These are phyloP conservation scores for Lineus longissimus DNA, from an alignment of 1,140 invertebrate genomes.

Conservation along the genomic window DNA sequence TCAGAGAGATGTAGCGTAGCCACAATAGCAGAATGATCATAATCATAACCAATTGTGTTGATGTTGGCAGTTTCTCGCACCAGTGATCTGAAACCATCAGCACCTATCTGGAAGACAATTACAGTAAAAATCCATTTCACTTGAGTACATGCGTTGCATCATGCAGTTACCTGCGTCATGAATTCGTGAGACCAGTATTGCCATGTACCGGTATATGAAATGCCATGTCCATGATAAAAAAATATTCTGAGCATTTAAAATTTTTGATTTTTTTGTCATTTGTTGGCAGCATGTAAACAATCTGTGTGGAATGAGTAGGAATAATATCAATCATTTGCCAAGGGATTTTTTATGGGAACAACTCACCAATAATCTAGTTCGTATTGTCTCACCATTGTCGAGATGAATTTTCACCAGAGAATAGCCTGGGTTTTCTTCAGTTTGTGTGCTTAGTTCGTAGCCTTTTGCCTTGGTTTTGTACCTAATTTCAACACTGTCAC, in stretches of 20 bases:
- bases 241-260: too few relatives aligned
- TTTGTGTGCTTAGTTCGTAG: constrained; percentile 55
- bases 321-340: too few relatives aligned
- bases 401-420: constrained; percentile 48
- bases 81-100: constrained; percentile 85
- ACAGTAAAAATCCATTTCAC: constrained; percentile 9
- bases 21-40: constrained; percentile 85
- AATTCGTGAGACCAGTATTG: too few relatives aligned
- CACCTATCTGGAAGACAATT: constrained; percentile 67
- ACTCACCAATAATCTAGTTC: constrained; percentile 56
- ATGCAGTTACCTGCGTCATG: too few relatives aligned
- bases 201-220: too few relatives aligned
- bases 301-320: too few relatives aligned
- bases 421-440: constrained; percentile 22
- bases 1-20: constrained; percentile 78
- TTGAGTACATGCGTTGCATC: constrained; percentile 4
- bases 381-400: constrained; percentile 47
- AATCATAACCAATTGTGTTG: constrained; percentile 75
- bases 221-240: too few relatives aligned
- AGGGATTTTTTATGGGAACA: too few relatives aligned
- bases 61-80: constrained; percentile 77
- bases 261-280: too few relatives aligned
- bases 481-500: constrained; percentile 55
- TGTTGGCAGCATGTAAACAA: too few relatives aligned
- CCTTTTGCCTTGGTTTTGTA: constrained; percentile 56